Evolutionary conservation across 2,888 invertebrate species (phyloP).

Genomic region (Drosophila borborema): DNA sequence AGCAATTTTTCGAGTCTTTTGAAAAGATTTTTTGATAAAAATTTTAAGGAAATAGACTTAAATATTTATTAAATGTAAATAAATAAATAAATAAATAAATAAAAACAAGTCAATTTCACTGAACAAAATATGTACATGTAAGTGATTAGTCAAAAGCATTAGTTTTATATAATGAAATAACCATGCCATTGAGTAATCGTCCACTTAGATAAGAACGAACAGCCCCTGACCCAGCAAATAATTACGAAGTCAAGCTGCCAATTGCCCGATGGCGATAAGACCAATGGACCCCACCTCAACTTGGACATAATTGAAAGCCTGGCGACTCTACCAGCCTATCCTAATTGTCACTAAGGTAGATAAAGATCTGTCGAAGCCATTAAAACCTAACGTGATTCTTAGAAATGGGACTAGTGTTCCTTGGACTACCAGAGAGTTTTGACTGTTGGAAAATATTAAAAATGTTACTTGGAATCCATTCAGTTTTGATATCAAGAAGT

Average conservation of each 20-base stretch:
- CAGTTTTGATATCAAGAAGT: slow-evolving; percentile 8
- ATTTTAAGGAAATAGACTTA: too few relatives aligned
- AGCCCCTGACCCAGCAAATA: slow-evolving; percentile 30
- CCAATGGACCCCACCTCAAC: slow-evolving; percentile 41
- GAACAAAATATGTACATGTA: too few relatives aligned
- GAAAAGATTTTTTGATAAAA: too few relatives aligned
- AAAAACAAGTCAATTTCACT: too few relatives aligned
- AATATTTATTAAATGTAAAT: too few relatives aligned
- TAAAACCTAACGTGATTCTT: slow-evolving; percentile 27
- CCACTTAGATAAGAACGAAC: slow-evolving; percentile 43
- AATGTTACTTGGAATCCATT: background rate
- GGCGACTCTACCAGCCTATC: slow-evolving; percentile 21
- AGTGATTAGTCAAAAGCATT: too few relatives aligned
- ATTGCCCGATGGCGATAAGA: slow-evolving; percentile 68
- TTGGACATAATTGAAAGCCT: slow-evolving; percentile 38
- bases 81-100: too few relatives aligned
- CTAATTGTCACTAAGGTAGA: slow-evolving; percentile 42
- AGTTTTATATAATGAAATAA: too few relatives aligned
- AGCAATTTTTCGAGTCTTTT: too few relatives aligned
- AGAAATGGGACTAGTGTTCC: slow-evolving; percentile 35
- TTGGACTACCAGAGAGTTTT: slow-evolving; percentile 11
- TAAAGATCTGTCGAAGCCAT: slow-evolving; percentile 32
- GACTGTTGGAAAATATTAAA: background rate
- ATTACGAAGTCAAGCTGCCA: slow-evolving; percentile 46
- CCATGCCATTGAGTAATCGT: background rate